phyloP scores from a whole-genome alignment of 2,797 vertebrate genomes.

The Thamnophis elegans region DNA sequence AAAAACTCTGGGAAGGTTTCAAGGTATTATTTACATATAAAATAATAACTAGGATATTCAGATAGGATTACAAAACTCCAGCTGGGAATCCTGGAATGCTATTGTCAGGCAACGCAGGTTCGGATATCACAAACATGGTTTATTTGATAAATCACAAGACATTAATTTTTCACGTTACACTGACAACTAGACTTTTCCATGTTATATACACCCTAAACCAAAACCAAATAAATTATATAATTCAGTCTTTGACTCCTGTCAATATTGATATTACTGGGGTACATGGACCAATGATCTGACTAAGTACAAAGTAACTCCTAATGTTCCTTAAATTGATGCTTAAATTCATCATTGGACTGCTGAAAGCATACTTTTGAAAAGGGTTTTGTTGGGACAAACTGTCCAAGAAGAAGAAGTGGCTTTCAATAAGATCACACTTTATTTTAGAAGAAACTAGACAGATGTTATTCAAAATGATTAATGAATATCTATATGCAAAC shows the following conservation, averaged over 20 bases:
- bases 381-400: neutral
- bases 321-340: neutral
- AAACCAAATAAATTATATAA: neutral
- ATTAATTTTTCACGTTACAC: neutral
- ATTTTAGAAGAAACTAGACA: conserved; percentile 20
- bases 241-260: neutral
- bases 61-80: neutral
- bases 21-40: neutral
- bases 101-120: neutral
- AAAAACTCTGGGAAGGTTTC: neutral
- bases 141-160: neutral
- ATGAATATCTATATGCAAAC: neutral
- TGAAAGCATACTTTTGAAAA: neutral
- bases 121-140: neutral
- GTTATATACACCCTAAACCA: neutral
- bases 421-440: neutral
- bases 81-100: neutral
- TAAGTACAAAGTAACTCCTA: neutral
- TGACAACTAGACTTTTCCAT: neutral
- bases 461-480: conserved; percentile 21
- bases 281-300: neutral
- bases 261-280: neutral
- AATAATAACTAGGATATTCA: neutral
- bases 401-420: neutral
- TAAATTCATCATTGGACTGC: neutral